Base-by-base conservation (phyloP, 2,797 vertebrate genomes). In the Tragopan temminckii region DNA sequence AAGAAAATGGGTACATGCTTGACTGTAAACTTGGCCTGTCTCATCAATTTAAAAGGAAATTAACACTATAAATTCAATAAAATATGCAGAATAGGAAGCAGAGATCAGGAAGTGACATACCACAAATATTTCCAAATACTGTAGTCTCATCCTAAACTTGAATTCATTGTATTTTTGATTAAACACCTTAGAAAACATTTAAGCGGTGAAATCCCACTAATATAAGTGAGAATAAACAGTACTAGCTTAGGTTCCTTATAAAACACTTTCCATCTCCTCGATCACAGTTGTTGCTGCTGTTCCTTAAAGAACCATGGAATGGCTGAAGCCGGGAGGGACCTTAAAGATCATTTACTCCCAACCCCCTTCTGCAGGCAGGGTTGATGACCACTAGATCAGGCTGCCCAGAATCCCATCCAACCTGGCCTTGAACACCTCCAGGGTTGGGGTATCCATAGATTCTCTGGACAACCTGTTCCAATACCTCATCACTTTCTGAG, bases 31-130 rank as follows among this genome's bases (percentile, higher is more conserved):
- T 7, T 13, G 50, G 29, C 31, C 72, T 85, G 67, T 90, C 78
- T 82, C 43, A 33, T 33, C 33, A 57, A 52, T 40, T 88, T 87
- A 63, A 84, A 85, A 71, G 75, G 64, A 75, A 93, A 79, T 78
- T 59, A 71, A 76, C 23, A 42, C 13, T 1, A 0, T n/a, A 75
- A 38, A 9, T 36, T 68, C 25, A 69, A 40, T 29, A 79, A 71
- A 71, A 89, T 29, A 57, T 17, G 33, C 4, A 86, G 40, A 77
- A 40, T 38, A 35, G 27, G 16, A 80, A 5, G 10, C 7, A 64
- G n/a, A 23, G 25, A 50, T 27, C 13, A 46, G 2, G 17, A 46
- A 11, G 27, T 78, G 17, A 48, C 12, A 48, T 40, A 53, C 4
- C 40, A 46, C n/a, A 48, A 18, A 29, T 61, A 55, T 61, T 81